Base-by-base conservation (phyloP, 1,140 invertebrate genomes). In the Probaryconus sp. region DNA sequence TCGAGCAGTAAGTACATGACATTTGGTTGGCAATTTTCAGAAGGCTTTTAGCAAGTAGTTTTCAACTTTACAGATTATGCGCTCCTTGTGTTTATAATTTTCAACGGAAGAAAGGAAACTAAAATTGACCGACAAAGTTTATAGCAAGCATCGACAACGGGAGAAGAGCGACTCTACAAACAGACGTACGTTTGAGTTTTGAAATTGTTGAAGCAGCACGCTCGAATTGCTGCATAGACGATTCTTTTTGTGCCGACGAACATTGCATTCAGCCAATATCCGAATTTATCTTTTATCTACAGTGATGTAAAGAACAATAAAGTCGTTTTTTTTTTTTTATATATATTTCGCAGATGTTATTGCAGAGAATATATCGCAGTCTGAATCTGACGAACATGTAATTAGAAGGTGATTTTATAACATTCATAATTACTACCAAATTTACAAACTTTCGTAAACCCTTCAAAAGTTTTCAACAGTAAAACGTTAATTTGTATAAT, bases 61-160 rank as follows among this genome's bases (percentile, higher is more conserved):
- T 60, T 18, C 20, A 60, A 68, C 45, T 67, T 67, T 43, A 26
- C 37, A 61, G 55, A 61, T 69, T 69, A 69, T 51, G 48, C 31
- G 40, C 10, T 20, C 28, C 67, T 56, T 56, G 50, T 55, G 48
- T 63, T 71, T 56, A 60, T 60, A 53, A 63, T 71, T 40, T 51
- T 40, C 11, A 28, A 13, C 3, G 13, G 9, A 56, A 71, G 58
- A 71, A 71, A 63, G 40, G 42, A 53, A 47, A 37, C 40, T 48
- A 42, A 51, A 70, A 63, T 70, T 56, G 26, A 40, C 14, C 48
- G 56, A 24, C 16, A 48, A 55, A 70, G 67, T 70, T 70, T 61
- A 47, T 61, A 14, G 47, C 45, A 30, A 60, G 55, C 65, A 30
- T 53, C 56, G 40, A 51, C 48, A 55, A 48, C 28, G n/a, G n/a